A percentile compares a stretch with the other conserved stretches of the same genome.
Evolutionary conservation across 2,113 vertebrate genomes (phyloP).

Genomic region (Seriola dumerili): DNA sequence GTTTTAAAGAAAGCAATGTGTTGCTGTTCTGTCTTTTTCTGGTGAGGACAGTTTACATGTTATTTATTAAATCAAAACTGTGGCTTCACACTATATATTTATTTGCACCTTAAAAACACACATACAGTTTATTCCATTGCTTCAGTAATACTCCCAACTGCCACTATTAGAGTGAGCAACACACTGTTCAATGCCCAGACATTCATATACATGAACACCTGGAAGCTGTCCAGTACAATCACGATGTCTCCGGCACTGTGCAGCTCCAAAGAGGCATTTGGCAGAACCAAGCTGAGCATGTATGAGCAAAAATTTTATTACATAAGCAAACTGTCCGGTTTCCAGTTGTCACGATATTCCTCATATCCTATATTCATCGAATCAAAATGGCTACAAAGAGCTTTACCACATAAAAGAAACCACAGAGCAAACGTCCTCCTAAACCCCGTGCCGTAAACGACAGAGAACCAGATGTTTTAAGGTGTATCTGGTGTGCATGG

Average conservation of each 20-base stretch:
- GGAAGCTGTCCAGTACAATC: conserved; percentile 18
- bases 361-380: background rate
- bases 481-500: background rate
- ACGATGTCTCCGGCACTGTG: background rate
- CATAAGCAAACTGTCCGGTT: background rate
- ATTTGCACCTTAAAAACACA: background rate
- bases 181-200: background rate
- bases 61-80: background rate
- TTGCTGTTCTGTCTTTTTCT: too few relatives aligned
- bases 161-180: background rate
- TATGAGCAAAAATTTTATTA: conserved; percentile 13
- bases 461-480: background rate
- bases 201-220: conserved; percentile 18
- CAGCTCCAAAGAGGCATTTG: conserved; percentile 15
- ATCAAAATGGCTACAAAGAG: background rate
- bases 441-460: background rate
- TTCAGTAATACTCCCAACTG: background rate
- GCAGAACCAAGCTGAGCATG: background rate
- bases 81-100: background rate
- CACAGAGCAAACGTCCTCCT: background rate
- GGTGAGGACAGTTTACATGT: too few relatives aligned
- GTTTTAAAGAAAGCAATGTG: too few relatives aligned
- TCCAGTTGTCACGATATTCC: background rate
- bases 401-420: background rate
- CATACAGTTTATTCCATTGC: background rate